These are phyloP conservation scores for Protophormia terraenovae DNA, from an alignment of 2,888 invertebrate genomes.

Conservation along the genomic window DNA sequence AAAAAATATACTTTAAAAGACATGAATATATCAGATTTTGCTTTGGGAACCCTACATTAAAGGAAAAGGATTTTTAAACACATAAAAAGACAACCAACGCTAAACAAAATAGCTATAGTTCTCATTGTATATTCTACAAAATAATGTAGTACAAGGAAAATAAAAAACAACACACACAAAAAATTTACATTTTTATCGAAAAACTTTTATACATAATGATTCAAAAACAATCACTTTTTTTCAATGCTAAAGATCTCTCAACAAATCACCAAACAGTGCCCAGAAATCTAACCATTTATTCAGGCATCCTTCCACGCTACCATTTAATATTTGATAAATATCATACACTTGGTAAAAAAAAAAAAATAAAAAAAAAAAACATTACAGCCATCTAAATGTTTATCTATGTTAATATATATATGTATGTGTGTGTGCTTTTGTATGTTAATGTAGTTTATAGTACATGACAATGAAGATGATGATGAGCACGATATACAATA, in stretches of 20 bases:
- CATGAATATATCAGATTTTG: too few relatives aligned
- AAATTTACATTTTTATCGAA: slow-evolving; percentile 75
- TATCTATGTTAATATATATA: too few relatives aligned
- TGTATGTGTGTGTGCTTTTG: background rate
- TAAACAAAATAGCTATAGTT: slow-evolving; percentile 18
- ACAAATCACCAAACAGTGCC: background rate
- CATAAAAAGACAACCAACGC: background rate
- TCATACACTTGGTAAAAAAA: background rate
- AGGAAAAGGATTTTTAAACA: background rate
- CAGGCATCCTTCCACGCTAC: background rate
- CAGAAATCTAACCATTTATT: background rate
- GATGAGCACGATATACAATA: background rate
- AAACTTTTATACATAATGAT: slow-evolving; percentile 71
- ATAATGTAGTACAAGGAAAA: background rate
- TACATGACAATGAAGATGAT: slow-evolving; percentile 23
- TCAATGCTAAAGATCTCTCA: background rate
- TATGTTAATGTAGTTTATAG: background rate
- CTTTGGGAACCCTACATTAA: background rate
- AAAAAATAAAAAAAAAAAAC: too few relatives aligned
- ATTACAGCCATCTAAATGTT: background rate
- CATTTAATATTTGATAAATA: slow-evolving; percentile 18
- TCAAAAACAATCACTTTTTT: slow-evolving; percentile 48
- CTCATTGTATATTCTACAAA: slow-evolving; percentile 12
- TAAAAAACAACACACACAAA: slow-evolving; percentile 53
- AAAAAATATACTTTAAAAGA: too few relatives aligned